These are phyloP conservation scores for Litoditis marina DNA, from an alignment of 2,888 invertebrate species.

Conservation along the genomic window DNA sequence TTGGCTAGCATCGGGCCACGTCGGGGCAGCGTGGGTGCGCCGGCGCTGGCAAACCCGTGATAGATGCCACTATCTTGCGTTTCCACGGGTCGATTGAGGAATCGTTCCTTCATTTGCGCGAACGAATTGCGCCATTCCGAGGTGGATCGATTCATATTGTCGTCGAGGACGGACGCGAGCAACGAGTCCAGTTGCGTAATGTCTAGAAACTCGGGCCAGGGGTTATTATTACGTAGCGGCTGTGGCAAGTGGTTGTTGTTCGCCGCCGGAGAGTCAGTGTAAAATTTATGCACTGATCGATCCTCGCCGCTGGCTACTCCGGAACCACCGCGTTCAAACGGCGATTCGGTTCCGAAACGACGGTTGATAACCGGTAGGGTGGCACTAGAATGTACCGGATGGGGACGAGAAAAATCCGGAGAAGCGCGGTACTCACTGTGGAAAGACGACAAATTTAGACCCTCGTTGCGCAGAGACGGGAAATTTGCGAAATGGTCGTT, in stretches of 20 bases:
- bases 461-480: no score
- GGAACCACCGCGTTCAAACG: no score
- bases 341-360: no score
- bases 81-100: constrained; percentile 14
- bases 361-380: no score
- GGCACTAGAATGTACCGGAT: no score
- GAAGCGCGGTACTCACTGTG: background rate
- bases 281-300: no score
- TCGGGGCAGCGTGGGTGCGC: constrained; percentile 29
- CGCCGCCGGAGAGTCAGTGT: background rate
- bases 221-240: constrained; percentile 1
- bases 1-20: constrained; percentile 30
- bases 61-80: constrained; percentile 8
- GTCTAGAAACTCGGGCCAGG: constrained; percentile 13
- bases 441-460: no score
- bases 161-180: constrained; percentile 23
- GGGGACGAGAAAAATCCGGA: no score
- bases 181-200: constrained; percentile 3
- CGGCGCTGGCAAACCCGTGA: constrained; percentile 23
- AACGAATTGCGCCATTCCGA: constrained; percentile 51
- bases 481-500: no score
- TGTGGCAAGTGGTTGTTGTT: constrained; percentile 7
- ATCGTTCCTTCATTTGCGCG: constrained; percentile 41
- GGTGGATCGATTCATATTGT: constrained; percentile 51
- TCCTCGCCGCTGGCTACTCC: no score